Evolutionary conservation across 2,797 vertebrate species (phyloP), one percentile per base, ranked within the genome.

Genomic region (Meriones psammophilus): DNA sequence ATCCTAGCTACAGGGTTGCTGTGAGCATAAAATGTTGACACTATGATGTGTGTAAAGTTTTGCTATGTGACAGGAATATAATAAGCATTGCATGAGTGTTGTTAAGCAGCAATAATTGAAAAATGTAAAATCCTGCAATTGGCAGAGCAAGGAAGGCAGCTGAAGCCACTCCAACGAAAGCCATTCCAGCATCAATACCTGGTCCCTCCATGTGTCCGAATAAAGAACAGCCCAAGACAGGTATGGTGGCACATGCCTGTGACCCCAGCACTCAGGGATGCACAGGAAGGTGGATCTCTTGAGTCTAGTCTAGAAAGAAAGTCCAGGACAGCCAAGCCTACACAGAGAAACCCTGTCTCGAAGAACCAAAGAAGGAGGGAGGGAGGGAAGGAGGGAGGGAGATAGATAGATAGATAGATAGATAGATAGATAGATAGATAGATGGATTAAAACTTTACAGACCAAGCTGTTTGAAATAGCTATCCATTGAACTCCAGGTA

Each of bases 391-490:
- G 39, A 39, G 39, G 39, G 39, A 39, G 39, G 3, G 2, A 39
- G 39, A 39, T 39, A 39, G 39, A 39, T 39, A 39, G 3, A 39
- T 39, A 39, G 39, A 42, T 42, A 42, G 4, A 42, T 42, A 42
- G 4, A 42, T 42, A 42, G 4, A 42, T 42, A 42, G 4, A 42
- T 42, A 42, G 4, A 42, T 42, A 42, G 5, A 42, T 42, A 6
- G 42, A 42, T 42, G 42, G 42, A 89, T 60, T 9, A 92, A 97
- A 88, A 83, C 62, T 33, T 76, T 93, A 97, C 98, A 97, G 93
- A 99, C 99, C 98, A 96, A 99, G 98, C 95, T 99, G 99, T 98
- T 98, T 99, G 98, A 99, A 99, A 98, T 99, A 99, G n/a, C 99
- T 99, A 86, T 99, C 99, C 91, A 99, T 98, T 71, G 99, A 99